Percentiles rank a stretch among this genome's conserved stretches.
Conservation (phyloP, 1,140 invertebrate genomes). For the Pogonomyrmex barbatus region DNA sequence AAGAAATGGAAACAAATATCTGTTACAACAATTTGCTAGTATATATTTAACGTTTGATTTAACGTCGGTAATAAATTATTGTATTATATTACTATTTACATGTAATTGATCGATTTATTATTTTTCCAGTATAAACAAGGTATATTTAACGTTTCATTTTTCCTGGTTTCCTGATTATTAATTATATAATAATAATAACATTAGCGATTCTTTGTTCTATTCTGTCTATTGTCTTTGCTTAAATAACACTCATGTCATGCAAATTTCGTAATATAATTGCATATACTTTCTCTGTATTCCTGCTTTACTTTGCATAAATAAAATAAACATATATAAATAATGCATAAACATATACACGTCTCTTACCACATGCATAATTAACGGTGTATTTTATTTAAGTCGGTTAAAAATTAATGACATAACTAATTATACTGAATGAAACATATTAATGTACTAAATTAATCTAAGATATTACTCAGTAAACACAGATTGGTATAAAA, state of each 20-base stretch:
- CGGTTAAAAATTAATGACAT: neutral
- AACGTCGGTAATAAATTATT: neutral
- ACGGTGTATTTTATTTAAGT: neutral
- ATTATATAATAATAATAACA: neutral
- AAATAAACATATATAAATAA: neutral
- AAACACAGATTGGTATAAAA: too few species aligned
- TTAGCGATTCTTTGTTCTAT: neutral
- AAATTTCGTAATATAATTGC: neutral
- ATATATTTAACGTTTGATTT: neutral
- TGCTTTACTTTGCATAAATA: neutral
- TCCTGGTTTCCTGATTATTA: neutral
- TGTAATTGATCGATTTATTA: neutral
- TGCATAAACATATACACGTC: neutral
- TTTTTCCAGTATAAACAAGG: neutral
- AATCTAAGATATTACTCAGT: neutral
- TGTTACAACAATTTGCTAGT: slow-evolving; percentile 9
- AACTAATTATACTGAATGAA: too few species aligned
- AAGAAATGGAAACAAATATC: neutral
- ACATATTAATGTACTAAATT: neutral
- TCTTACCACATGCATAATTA: neutral
- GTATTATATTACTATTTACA: neutral
- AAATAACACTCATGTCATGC: too few species aligned
- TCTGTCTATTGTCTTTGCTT: neutral
- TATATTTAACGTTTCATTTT: neutral
- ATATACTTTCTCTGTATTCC: neutral